Percentiles rank a stretch among this genome's conserved stretches.
Conservation (phyloP, 2,888 invertebrate species). For the Pecten maximus region DNA sequence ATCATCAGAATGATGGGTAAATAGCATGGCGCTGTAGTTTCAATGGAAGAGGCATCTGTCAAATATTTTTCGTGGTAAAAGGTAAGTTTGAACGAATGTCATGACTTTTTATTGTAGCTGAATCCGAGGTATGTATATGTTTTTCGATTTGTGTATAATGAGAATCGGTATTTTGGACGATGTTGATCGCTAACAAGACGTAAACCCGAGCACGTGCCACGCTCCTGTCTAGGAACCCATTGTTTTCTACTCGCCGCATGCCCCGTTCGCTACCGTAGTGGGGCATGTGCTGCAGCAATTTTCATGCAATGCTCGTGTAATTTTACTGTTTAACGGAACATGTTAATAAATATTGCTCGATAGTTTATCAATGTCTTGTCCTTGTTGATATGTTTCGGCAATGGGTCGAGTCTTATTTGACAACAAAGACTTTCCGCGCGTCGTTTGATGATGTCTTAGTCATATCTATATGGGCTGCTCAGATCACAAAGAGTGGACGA, state of each 20-base stretch:
- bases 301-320: slow-evolving; percentile 20
- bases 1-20: slow-evolving; percentile 63
- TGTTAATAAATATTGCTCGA: background rate
- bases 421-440: slow-evolving; percentile 33
- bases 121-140: background rate
- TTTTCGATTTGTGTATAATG: slow-evolving; percentile 4
- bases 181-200: slow-evolving; percentile 27
- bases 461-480: slow-evolving; percentile 13
- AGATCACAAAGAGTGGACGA: slow-evolving; percentile 27
- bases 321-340: slow-evolving; percentile 13
- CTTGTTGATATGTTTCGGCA: slow-evolving; percentile 10
- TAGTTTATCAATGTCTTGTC: background rate
- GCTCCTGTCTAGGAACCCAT: slow-evolving; percentile 16
- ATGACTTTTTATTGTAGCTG: slow-evolving; percentile 37
- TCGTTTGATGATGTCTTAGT: slow-evolving; percentile 14
- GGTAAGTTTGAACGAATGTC: slow-evolving; percentile 54
- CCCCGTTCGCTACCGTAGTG: slow-evolving; percentile 24
- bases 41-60: slow-evolving; percentile 62
- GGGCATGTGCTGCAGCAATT: slow-evolving; percentile 26
- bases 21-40: slow-evolving; percentile 67
- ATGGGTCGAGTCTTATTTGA: background rate
- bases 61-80: slow-evolving; percentile 52
- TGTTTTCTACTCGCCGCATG: slow-evolving; percentile 23
- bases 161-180: slow-evolving; percentile 29
- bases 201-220: slow-evolving; percentile 24